Base-by-base conservation (phyloP, 1,140 invertebrate genomes). In the Atta texana region DNA sequence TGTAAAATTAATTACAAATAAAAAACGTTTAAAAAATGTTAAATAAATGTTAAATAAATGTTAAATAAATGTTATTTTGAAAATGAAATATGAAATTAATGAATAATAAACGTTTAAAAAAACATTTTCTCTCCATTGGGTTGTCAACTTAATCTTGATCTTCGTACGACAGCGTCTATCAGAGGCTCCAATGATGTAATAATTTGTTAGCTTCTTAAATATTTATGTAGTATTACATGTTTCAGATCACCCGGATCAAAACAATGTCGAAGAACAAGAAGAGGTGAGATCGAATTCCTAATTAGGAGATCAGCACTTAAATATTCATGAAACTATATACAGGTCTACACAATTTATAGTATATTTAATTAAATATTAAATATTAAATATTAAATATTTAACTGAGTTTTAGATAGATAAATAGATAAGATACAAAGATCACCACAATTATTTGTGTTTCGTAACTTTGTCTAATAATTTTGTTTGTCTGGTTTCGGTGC, bases 231-330 rank as follows among this genome's bases (percentile, higher is more conserved):
- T 31, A 31, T 53, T 81, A 49, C 57, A 18, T 66, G 51, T 88
- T 90, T 75, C 68, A 90, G 89, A 87, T 87, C 61, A 90, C 18
- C 85, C 78, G n/a, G 77, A 87, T 57, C 66, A 78, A 28, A 72
- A 2, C 44, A 10, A 57, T 24, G 7, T 39, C 3, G 89, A 90
- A 24, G 10, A 12, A 6, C 63, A 82, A 66, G 55, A 87, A 44
- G 21, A 90, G 88, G 89, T 89, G 78, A 90, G 84, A 89, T 44
- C 8, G 4, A 14, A 16, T 8, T 51, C 49, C 49, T 3, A 51
- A 14, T 51, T 16, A 51, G 49, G 28, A 69, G 28, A 10, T 21
- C 18, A 44, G 14, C 16, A 66, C 28, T 12, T 6, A 44, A 72
- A 82, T 31, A 49, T 59, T 57, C 0, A 3, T 16, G n/a, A 61